Percentiles rank a stretch among this genome's conserved stretches.
Evolutionary conservation across 2,888 invertebrate species (phyloP).

Genomic region (Notodonta ziczac): DNA sequence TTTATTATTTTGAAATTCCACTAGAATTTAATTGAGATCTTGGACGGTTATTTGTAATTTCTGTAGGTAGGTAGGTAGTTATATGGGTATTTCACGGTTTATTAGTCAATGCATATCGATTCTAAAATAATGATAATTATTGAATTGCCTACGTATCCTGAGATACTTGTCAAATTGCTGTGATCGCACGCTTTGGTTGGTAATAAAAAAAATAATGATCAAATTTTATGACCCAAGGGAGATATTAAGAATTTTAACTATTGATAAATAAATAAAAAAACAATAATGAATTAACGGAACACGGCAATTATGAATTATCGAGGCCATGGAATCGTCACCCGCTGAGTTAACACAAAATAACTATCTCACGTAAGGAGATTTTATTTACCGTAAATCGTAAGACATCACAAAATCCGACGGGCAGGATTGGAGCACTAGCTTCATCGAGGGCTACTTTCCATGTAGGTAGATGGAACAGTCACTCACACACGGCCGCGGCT

Average conservation of each 20-base stretch:
- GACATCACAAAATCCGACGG: conserved; percentile 70
- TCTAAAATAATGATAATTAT: background rate
- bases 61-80: too few species aligned
- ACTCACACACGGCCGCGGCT: conserved; percentile 77
- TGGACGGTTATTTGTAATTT: too few species aligned
- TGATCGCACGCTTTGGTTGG: conserved; percentile 37
- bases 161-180: conserved; percentile 21
- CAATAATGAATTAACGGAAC: conserved; percentile 64
- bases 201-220: conserved; percentile 13
- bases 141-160: background rate
- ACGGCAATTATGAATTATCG: conserved; percentile 58
- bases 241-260: conserved; percentile 18
- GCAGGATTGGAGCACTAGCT: conserved; percentile 61
- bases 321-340: conserved; percentile 76
- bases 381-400: conserved; percentile 74
- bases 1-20: background rate
- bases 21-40: too few species aligned
- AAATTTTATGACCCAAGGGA: conserved; percentile 13
- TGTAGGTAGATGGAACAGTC: conserved; percentile 76
- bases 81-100: too few species aligned
- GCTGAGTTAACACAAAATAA: conserved; percentile 58
- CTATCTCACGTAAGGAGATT: conserved; percentile 42
- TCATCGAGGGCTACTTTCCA: conserved; percentile 77
- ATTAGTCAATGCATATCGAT: too few species aligned
- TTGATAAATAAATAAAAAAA: conserved; percentile 42